Base-by-base conservation (phyloP, 37 sponge, comb jelly and placozoan species). In the Haliclona indistincta region DNA sequence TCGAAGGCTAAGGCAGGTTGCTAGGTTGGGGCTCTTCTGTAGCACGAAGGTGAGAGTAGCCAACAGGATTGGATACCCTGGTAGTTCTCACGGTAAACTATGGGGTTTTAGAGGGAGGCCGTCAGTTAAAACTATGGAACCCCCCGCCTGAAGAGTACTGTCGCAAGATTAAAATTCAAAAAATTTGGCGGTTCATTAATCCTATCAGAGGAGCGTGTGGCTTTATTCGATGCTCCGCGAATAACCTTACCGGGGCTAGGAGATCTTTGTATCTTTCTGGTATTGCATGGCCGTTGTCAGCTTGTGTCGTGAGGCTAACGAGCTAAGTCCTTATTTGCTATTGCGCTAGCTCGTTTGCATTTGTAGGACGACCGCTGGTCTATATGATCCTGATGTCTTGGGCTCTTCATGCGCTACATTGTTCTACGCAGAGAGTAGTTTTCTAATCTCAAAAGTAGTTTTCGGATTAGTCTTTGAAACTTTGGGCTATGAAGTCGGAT, bases 231-330 rank as follows among this genome's bases (percentile, higher is more conserved):
- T 82, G 42, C 54, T 91, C 70, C 82, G 79, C 91, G 91, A 84
- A 25, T 64, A 80, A 81, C 81, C 82, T 90, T 89, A 89, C 90
- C 90, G 78, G 73, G 84, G 79, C 76, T 89, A 39, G 90, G 77
- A 89, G 38, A 45, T 34, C 43, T 58, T 64, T 63, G n/a, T n/a
- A n/a, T n/a, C n/a, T n/a, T 71, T 65, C 86, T 81, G 91, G 91
- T 85, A 80, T 90, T 85, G 91, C 86, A 85, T 90, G 91, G 91
- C 82, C 85, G 91, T 90, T 78, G 86, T 84, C 71, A 90, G 86
- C 76, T 81, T 42, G 81, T 90, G 86, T 85, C 84, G 85, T 84
- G 85, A 89, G 68, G 79, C 56, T 77, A 88, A 83, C 69, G 80
- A 56, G 61, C 90, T 73, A 20, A 77, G 78, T 71, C 90, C 80